Evolutionary conservation across 2,888 invertebrate genomes (phyloP), one percentile per base, ranked within the genome.

Genomic region (Andrena trimmerana): DNA sequence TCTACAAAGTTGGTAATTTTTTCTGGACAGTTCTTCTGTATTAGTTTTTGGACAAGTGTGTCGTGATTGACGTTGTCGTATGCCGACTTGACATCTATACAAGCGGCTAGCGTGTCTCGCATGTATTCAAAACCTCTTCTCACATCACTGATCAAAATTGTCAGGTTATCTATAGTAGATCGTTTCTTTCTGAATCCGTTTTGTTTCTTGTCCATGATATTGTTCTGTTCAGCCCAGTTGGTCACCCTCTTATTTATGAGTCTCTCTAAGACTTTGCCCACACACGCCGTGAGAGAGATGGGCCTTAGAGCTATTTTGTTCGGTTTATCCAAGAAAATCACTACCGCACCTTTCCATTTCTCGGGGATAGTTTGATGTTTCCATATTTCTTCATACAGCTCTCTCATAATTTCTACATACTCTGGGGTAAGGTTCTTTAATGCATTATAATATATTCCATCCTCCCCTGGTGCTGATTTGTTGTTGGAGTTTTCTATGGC

Each of bases 321-420:
- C 0, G 62, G 33, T 24, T 84, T 81, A 3, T 67, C 78, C 2
- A 84, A 68, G 10, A 84, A 73, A 13, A 78, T 82, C 10, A 78
- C 60, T 4, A 29, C 59, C 3, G 67, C 68, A 7, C 52, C 8
- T 3, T 59, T 68, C 81, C 78, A 78, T 27, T 75, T 54, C 8
- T 54, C 36, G 0, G 84, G 84, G 24, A 67, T 78, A 5, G 2
- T 2, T 10, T 50, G 60, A 13, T 60, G n/a, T 2, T 4, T n/a
- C 13, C 70, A 73, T 0, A 76, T 70, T 7, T 79, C 73, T 16
- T 84, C 78, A 42, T 67, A 82, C 10, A 82, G n/a, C 0, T 75
- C 52, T 8, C 76, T 50, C 2, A 82, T 16, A 0, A 69, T 1
- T 10, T 57, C 57, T 27, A 24, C 24, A 0, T 42, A 80, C 16